Evolutionary conservation across 2,113 vertebrate genomes (phyloP), one percentile per base, ranked within the genome.

Genomic region (Mesembrinibis cayennensis): DNA sequence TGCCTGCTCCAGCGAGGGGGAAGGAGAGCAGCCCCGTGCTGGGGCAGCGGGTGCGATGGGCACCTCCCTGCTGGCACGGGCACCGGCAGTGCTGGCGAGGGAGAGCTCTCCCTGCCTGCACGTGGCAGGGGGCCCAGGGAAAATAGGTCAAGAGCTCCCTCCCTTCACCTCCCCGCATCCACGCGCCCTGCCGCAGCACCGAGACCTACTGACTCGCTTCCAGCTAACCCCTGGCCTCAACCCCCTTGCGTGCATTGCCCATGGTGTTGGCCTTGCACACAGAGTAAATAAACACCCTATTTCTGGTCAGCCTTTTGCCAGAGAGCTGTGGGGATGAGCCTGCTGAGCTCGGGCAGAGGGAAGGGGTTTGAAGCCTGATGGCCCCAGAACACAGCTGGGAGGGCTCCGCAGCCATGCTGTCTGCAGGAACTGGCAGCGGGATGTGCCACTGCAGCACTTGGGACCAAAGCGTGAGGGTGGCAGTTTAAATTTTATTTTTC

Each of bases 111-210:
- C 56, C 62, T 67, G 87, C 74, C 83, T 72, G 71, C 34, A 83
- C 76, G 52, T 82, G 58, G 85, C 94, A 92, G 52, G 47, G 22
- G 85, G 53, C 55, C 73, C 92, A 59, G 27, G 63, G n/a, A 71
- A 93, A 90, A 92, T 18, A 88, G 95, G 78, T 69, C 58, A 81
- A 73, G 90, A 82, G 52, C 53, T 88, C 9, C n/a, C 29, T 82
- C 30, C 40, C 52, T 69, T 94, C 78, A 50, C 38, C 13, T 94
- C 49, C 25, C 18, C 0, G 0, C 2, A 12, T 58, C 47, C 44
- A 22, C 0, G 0, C 2, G 0, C 87, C 73, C 74, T 76, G 90
- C 26, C 0, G 1, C 74, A 91, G 82, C 78, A 40, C 66, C 3
- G 4, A 93, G 62, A 92, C 38, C 65, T 40, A 50, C 47, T 62